Evolutionary conservation across 2,888 invertebrate genomes (phyloP).

Genomic region (Hymenopus coronatus): DNA sequence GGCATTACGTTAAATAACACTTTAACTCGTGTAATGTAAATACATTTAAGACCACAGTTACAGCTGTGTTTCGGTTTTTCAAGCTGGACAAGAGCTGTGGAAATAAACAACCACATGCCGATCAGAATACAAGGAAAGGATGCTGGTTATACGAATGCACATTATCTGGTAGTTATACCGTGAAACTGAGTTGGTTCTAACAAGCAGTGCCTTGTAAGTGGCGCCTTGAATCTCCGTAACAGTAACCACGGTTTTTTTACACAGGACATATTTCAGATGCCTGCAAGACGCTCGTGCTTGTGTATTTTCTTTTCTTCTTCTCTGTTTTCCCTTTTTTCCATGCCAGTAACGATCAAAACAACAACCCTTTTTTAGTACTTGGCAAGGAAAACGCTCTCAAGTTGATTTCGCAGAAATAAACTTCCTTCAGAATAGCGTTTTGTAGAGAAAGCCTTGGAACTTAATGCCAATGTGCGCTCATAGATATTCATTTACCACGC

Average conservation of each 20-base stretch:
- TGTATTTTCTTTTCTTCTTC: neutral
- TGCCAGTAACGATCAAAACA: neutral
- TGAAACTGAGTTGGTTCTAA: neutral
- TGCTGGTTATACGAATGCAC: neutral
- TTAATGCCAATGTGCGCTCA: too few species aligned
- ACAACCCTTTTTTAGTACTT: neutral
- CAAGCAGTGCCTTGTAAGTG: neutral
- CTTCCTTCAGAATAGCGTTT: neutral
- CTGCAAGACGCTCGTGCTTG: neutral
- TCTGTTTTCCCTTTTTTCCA: neutral
- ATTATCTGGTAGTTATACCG: neutral
- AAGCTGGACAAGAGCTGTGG: too few species aligned
- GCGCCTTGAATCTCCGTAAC: neutral
- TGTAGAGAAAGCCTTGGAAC: neutral
- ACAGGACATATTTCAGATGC: neutral
- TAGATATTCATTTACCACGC: too few species aligned
- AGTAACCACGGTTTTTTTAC: neutral
- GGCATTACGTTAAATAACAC: too few species aligned
- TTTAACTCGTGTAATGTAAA: too few species aligned
- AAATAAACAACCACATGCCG: neutral
- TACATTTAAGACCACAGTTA: too few species aligned
- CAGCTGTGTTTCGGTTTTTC: too few species aligned
- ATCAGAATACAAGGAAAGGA: neutral
- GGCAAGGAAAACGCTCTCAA: neutral
- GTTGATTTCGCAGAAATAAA: neutral